These are phyloP conservation scores for Antheraea mylitta DNA, from an alignment of 1,140 invertebrate species.

Conservation along the genomic window DNA sequence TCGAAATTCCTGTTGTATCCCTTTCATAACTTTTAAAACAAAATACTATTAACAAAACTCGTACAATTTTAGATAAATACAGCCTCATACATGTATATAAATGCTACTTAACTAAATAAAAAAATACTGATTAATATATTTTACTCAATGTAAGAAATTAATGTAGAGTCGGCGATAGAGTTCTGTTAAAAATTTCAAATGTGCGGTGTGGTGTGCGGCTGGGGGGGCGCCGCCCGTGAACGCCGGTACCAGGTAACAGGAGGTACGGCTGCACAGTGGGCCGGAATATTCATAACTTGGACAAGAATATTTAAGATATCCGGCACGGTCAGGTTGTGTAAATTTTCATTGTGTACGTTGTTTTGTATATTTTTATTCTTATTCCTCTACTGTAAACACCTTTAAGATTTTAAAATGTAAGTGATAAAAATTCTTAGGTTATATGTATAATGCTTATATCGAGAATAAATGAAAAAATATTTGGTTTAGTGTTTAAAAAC, in stretches of 20 bases:
- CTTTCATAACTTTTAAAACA: slow-evolving; percentile 1
- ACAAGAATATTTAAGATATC: slow-evolving; percentile 21
- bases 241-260: slow-evolving; percentile 73
- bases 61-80: too few relatives aligned
- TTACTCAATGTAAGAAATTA: slow-evolving; percentile 6
- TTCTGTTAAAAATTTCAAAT: slow-evolving; percentile 48
- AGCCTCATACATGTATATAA: neutral
- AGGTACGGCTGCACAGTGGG: slow-evolving; percentile 61
- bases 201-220: slow-evolving; percentile 38
- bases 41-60: neutral
- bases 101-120: neutral
- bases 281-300: neutral
- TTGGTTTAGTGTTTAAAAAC: too few relatives aligned
- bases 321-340: too few relatives aligned
- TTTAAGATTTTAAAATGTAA: too few relatives aligned
- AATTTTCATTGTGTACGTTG: too few relatives aligned
- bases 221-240: slow-evolving; percentile 38
- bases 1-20: neutral
- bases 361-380: too few relatives aligned
- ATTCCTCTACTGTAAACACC: too few relatives aligned
- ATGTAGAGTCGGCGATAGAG: slow-evolving; percentile 31
- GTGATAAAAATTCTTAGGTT: too few relatives aligned
- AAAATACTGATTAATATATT: neutral
- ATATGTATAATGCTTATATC: too few relatives aligned
- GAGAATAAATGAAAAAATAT: too few relatives aligned